phyloP scores from a whole-genome alignment of 2,797 vertebrate species.

The Oceanodroma leucorhoa region DNA sequence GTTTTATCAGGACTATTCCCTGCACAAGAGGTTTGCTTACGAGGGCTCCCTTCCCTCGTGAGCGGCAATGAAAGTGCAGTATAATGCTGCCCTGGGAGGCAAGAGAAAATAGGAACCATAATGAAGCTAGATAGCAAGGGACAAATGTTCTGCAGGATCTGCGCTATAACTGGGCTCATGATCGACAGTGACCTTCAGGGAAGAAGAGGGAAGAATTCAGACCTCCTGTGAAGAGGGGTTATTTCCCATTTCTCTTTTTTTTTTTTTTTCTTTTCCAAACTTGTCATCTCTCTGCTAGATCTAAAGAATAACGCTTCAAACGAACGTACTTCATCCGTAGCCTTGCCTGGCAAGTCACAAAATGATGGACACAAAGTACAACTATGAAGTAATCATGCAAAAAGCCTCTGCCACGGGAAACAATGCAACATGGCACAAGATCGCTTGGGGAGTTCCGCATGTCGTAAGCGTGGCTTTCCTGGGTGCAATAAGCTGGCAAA shows the following conservation, averaged over 20 bases:
- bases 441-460: not conserved
- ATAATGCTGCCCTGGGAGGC: not conserved
- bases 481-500: not conserved
- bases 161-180: not conserved
- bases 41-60: not conserved
- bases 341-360: not conserved
- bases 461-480: fast-evolving
- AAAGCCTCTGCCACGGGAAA: not conserved
- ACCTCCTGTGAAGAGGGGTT: not conserved
- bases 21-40: not conserved
- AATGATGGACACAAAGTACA: not conserved
- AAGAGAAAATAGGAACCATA: not conserved
- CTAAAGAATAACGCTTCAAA: not conserved
- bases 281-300: not conserved
- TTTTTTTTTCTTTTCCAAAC: fast-evolving
- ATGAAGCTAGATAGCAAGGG: not conserved
- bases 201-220: not conserved
- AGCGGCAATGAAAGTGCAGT: not conserved
- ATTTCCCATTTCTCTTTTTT: not conserved
- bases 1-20: not conserved
- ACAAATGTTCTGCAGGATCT: not conserved
- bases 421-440: not conserved
- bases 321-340: not conserved
- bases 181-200: not conserved
- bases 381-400: not conserved